Evolutionary conservation across 2,888 invertebrate genomes (phyloP).

Genomic region (Oscheius onirici): DNA sequence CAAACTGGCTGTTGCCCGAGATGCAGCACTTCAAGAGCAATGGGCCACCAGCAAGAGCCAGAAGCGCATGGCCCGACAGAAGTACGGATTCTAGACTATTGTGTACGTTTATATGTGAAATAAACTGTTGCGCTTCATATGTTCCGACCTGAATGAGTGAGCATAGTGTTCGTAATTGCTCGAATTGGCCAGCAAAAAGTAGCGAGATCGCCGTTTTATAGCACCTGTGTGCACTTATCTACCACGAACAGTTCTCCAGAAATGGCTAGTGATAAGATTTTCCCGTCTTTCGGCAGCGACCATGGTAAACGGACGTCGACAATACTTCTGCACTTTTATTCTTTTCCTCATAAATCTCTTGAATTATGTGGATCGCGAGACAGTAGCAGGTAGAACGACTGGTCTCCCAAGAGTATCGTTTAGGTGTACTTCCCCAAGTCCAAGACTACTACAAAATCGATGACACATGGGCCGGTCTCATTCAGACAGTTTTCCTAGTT

Average conservation of each 20-base stretch:
- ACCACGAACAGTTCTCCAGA: neutral
- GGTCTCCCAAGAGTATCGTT: slow-evolving; percentile 29
- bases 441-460: slow-evolving; percentile 81
- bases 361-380: slow-evolving; percentile 98
- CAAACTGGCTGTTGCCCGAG: slow-evolving; percentile 65
- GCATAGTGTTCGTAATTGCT: too few species aligned
- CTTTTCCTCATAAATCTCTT: slow-evolving; percentile 91
- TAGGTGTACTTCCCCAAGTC: slow-evolving; percentile 87
- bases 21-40: slow-evolving; percentile 67
- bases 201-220: too few species aligned
- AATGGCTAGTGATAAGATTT: neutral
- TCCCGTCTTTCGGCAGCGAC: neutral
- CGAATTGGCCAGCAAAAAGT: too few species aligned
- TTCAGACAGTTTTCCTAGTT: slow-evolving; percentile 92
- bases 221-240: too few species aligned
- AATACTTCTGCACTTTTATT: slow-evolving; percentile 48
- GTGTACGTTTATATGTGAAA: too few species aligned
- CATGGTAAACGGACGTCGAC: slow-evolving; percentile 49
- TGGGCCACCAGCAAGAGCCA: slow-evolving; percentile 65
- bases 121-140: too few species aligned
- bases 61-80: slow-evolving; percentile 61
- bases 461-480: slow-evolving; percentile 85
- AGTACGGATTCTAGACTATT: slow-evolving; percentile 64
- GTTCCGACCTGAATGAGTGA: too few species aligned
- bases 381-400: slow-evolving; percentile 83